Conservation (phyloP, 2,113 vertebrate genomes). For the Mola mola region DNA sequence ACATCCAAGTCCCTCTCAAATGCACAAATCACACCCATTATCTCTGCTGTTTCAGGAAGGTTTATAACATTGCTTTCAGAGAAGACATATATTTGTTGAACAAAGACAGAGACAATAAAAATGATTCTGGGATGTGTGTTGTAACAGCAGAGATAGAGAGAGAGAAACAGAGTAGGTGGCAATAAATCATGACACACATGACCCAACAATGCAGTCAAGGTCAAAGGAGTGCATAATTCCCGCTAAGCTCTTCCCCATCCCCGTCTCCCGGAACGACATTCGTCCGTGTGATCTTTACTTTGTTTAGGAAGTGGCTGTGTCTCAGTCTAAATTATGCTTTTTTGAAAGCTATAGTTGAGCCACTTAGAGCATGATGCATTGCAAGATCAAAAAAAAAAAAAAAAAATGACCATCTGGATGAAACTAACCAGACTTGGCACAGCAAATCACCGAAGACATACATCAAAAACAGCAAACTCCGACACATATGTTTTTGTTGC, state of each 20-base stretch:
- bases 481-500: constrained; percentile 30
- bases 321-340: constrained; percentile 41
- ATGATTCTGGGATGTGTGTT: constrained; percentile 33
- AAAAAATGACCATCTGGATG: constrained; percentile 55
- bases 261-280: constrained; percentile 1
- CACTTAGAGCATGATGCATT: constrained; percentile 25
- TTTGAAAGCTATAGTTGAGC: constrained; percentile 25
- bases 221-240: constrained; percentile 36
- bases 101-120: constrained; percentile 25
- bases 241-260: constrained; percentile 27
- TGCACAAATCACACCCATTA: constrained; percentile 53
- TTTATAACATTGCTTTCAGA: constrained; percentile 39
- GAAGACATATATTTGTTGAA: constrained; percentile 35
- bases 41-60: constrained; percentile 35
- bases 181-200: constrained; percentile 36
- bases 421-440: constrained; percentile 63
- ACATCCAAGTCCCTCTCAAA: constrained; percentile 15
- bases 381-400: constrained; percentile 5
- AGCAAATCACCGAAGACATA: constrained; percentile 39
- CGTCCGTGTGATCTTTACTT: constrained; percentile 38
- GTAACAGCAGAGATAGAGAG: constrained; percentile 29
- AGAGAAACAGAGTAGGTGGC: constrained; percentile 21
- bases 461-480: constrained; percentile 44
- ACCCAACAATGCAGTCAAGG: constrained; percentile 35
- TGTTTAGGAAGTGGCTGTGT: constrained; percentile 30